These are phyloP conservation scores for Boloria euphrosyne DNA, from an alignment of 2,888 invertebrate species.

Conservation along the genomic window DNA sequence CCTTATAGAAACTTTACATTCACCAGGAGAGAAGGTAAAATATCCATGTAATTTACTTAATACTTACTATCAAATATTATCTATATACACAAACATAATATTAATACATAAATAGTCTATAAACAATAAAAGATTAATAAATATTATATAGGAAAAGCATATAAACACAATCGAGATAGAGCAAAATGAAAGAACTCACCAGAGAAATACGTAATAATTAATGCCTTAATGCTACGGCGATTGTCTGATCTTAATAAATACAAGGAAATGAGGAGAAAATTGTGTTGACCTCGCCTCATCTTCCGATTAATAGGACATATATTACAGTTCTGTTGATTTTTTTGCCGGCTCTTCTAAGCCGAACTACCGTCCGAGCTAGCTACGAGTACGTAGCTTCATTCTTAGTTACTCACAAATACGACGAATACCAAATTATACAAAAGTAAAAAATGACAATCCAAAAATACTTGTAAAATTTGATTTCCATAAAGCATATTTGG, in stretches of 20 bases:
- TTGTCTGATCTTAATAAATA: slow-evolving; percentile 19
- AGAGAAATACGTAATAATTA: slow-evolving; percentile 15
- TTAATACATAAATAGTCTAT: no score
- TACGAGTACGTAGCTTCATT: no score
- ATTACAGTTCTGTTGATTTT: no score
- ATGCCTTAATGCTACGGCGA: slow-evolving; percentile 6
- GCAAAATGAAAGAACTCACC: slow-evolving; percentile 7
- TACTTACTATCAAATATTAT: not conserved
- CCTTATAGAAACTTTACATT: slow-evolving; percentile 92
- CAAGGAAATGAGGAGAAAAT: slow-evolving; percentile 2
- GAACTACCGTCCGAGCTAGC: no score
- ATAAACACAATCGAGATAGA: slow-evolving; percentile 9
- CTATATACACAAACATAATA: no score
- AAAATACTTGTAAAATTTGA: no score
- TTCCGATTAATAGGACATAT: no score
- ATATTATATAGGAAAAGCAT: not conserved
- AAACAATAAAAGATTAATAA: not conserved
- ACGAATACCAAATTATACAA: no score
- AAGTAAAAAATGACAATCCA: no score
- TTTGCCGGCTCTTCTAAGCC: no score
- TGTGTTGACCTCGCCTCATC: not conserved
- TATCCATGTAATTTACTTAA: not conserved
- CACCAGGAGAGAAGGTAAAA: slow-evolving; percentile 88
- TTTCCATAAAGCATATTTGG: no score
- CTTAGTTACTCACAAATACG: no score